These are phyloP conservation scores for Lathronympha strigana DNA, from an alignment of 2,888 invertebrate genomes.

Conservation along the genomic window DNA sequence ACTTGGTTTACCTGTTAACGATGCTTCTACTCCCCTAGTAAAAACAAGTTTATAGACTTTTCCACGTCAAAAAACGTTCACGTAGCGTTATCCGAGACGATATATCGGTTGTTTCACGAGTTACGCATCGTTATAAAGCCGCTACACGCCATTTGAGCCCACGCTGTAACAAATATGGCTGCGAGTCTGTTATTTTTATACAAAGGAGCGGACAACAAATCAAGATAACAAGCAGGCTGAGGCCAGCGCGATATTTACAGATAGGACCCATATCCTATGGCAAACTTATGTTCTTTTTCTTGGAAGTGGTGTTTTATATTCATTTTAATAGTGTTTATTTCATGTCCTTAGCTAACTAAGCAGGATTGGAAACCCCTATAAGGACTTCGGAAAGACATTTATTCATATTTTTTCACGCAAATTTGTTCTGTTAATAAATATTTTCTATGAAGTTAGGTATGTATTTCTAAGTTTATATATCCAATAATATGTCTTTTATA, in stretches of 20 bases:
- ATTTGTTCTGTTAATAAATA: no score
- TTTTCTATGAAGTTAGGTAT: no score
- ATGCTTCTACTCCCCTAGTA: neutral
- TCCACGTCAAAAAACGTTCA: slow-evolving; percentile 33
- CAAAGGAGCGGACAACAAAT: slow-evolving; percentile 72
- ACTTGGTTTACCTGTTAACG: neutral
- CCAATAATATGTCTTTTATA: no score
- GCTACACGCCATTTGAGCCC: slow-evolving; percentile 64
- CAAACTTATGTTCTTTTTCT: slow-evolving; percentile 24
- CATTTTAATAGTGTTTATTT: no score
- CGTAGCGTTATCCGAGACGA: slow-evolving; percentile 28
- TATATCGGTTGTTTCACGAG: slow-evolving; percentile 36
- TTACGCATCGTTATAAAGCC: slow-evolving; percentile 59
- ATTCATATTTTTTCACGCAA: no score
- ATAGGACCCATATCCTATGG: slow-evolving; percentile 49
- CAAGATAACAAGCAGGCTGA: slow-evolving; percentile 77
- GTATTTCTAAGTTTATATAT: no score
- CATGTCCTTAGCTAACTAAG: no score
- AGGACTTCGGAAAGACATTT: no score
- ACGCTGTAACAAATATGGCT: slow-evolving; percentile 44
- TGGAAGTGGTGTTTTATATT: no score
- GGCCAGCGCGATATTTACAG: slow-evolving; percentile 67
- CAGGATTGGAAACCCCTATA: no score
- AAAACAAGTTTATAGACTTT: slow-evolving; percentile 12
- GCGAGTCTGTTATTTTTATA: slow-evolving; percentile 70